Conservation (phyloP, 2,888 invertebrate genomes). For the Eupithecia tripunctaria region DNA sequence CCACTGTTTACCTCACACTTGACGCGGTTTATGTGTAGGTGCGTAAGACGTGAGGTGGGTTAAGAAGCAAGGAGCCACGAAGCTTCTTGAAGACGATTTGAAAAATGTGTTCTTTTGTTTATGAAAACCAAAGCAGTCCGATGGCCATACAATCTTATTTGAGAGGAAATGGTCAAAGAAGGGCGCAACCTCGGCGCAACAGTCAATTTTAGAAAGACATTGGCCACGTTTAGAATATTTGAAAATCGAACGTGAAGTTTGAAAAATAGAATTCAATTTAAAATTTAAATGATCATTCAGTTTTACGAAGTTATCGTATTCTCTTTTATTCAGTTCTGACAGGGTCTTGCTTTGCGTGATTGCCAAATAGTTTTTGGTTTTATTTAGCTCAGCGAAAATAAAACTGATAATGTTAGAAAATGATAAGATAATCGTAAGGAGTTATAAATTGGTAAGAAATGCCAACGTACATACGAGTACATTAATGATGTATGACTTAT, state of each 20-base stretch:
- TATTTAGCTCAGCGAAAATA: not conserved
- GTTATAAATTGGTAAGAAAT: not conserved
- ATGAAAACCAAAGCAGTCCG: not conserved
- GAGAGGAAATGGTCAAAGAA: not conserved
- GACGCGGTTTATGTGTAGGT: conserved; percentile 34
- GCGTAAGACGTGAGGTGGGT: conserved; percentile 26
- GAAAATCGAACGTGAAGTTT: not conserved
- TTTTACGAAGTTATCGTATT: too few relatives aligned
- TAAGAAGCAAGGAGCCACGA: conserved; percentile 1
- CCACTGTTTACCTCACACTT: conserved; percentile 35
- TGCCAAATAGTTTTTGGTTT: not conserved
- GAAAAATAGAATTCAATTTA: not conserved
- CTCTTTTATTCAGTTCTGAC: not conserved
- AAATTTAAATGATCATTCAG: not conserved
- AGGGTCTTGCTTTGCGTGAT: not conserved
- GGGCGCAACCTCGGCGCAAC: too few relatives aligned
- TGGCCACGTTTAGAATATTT: not conserved
- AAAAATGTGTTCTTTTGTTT: not conserved
- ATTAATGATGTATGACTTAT: not conserved
- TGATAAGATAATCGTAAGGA: not conserved
- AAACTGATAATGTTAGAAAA: not conserved
- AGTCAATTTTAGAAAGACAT: not conserved
- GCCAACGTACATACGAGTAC: too few relatives aligned
- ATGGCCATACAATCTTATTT: not conserved
- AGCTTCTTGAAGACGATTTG: not conserved